Evolutionary conservation across 2,888 invertebrate species (phyloP), one percentile per base, ranked within the genome.

Genomic region (Dasysyrphus albostriatus): DNA sequence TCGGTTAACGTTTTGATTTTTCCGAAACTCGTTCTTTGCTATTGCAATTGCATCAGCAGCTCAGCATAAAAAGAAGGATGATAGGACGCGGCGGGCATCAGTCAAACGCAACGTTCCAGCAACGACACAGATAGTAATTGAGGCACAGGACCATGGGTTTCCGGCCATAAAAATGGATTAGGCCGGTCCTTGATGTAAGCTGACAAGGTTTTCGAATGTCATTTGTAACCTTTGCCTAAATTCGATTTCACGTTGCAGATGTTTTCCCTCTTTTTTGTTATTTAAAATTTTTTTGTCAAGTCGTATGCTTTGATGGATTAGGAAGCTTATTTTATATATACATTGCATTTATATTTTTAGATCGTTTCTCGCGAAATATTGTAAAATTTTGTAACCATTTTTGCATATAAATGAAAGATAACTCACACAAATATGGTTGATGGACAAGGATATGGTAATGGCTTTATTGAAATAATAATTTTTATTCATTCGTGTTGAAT

Each of bases 1-100:
- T 82, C 58, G 42, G 70, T 58, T 42, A 77, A 58, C 70, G 56
- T 77, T 82, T 82, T 77, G 65, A 82, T 82, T 82, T 77, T 76
- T n/a, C 14, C 10, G 51, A 63, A 77, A 58, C 42, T 65, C 37
- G 24, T 5, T 76, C 4, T 29, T 29, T 24, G 32, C 9, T 29
- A 14, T n/a, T 39, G 47, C 9, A 37, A 5, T 49, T 58, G 32
- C 8, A n/a, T 56, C 56, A 8, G 8, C n/a, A 58, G 16, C 34
- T 34, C 2, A 32, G 19, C 12, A 42, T 32, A 7, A 8, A 56
- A 24, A 7, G 12, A 56, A 32, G 44, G 37, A 19, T 29, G 59
- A 24, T 29, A 47, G n/a, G 44, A 47, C 19, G 12, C 14, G 8
- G 37, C 29, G 32, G 12, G 49, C 42, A 37, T 67, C 47, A 49